Percentiles rank a stretch among this genome's conserved stretches.
Conservation (phyloP, 92 coral and sea anemone species). For the Epizoanthus ramosus region DNA sequence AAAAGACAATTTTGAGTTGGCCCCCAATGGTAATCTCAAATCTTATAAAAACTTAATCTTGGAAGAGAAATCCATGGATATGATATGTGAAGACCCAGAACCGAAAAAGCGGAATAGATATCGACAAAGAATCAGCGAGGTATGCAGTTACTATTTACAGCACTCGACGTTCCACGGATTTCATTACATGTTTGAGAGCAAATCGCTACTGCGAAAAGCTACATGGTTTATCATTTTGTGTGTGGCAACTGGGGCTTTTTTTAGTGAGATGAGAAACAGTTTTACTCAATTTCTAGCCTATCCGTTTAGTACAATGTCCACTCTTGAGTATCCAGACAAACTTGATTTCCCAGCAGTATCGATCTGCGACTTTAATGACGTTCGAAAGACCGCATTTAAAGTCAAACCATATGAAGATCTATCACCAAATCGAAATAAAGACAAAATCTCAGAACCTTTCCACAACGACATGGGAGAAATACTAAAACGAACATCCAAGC, state of each 20-base stretch:
- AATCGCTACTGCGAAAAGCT: slow-evolving; percentile 70
- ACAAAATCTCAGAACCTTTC: slow-evolving; percentile 2
- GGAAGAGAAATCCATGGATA: slow-evolving; percentile 34
- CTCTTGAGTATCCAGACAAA: slow-evolving; percentile 69
- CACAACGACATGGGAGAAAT: slow-evolving; percentile 41
- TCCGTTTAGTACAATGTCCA: slow-evolving; percentile 80
- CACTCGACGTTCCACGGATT: slow-evolving; percentile 82
- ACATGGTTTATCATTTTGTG: slow-evolving; percentile 70
- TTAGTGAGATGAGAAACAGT: slow-evolving; percentile 78
- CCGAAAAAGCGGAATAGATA: slow-evolving; percentile 35
- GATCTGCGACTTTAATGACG: slow-evolving; percentile 78
- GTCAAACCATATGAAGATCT: background rate
- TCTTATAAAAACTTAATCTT: slow-evolving; percentile 25
- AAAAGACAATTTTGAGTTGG: slow-evolving; percentile 20
- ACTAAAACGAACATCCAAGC: slow-evolving; percentile 36
- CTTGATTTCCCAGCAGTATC: slow-evolving; percentile 78
- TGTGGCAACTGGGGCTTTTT: slow-evolving; percentile 70
- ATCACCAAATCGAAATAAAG: background rate
- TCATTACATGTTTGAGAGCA: slow-evolving; percentile 83
- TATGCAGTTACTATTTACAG: slow-evolving; percentile 53
- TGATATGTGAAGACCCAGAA: slow-evolving; percentile 27
- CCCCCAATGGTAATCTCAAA: slow-evolving; percentile 37
- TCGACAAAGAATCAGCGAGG: slow-evolving; percentile 47
- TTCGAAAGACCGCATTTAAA: slow-evolving; percentile 56
- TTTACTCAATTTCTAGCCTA: slow-evolving; percentile 60